These are phyloP conservation scores for Beris morrisii DNA, from an alignment of 2,888 invertebrate genomes.

Conservation along the genomic window DNA sequence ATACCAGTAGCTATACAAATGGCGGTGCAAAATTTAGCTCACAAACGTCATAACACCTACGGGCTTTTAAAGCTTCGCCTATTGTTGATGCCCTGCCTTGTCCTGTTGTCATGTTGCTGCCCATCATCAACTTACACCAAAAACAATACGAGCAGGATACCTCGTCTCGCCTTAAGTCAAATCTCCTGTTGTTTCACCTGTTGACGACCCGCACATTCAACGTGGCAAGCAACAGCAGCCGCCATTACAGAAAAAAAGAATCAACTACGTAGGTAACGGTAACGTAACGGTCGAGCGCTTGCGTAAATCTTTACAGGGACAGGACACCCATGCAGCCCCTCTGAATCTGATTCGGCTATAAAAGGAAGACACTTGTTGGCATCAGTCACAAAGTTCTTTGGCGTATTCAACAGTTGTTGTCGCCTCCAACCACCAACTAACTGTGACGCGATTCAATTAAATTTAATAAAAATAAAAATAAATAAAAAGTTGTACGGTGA, in stretches of 20 bases:
- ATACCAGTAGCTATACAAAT: too few relatives aligned
- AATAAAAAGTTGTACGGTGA: too few relatives aligned
- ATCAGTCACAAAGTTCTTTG: slow-evolving; percentile 27
- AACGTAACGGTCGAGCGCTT: slow-evolving; percentile 26
- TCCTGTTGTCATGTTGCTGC: too few relatives aligned
- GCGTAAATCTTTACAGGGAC: slow-evolving; percentile 10
- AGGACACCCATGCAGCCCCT: not conserved
- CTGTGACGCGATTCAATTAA: too few relatives aligned
- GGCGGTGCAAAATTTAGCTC: slow-evolving; percentile 2
- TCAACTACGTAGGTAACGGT: slow-evolving; percentile 8
- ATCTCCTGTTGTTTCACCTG: too few relatives aligned
- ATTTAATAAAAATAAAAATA: too few relatives aligned
- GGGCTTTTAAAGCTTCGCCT: slow-evolving; percentile 20
- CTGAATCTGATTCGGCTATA: slow-evolving; percentile 5
- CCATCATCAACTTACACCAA: too few relatives aligned
- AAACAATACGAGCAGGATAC: too few relatives aligned
- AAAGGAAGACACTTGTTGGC: slow-evolving; percentile 32
- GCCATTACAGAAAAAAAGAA: slow-evolving; percentile 8
- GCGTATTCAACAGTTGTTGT: slow-evolving; percentile 23
- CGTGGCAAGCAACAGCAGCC: too few relatives aligned
- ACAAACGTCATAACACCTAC: slow-evolving; percentile 22
- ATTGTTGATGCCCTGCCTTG: too few relatives aligned
- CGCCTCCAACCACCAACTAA: not conserved
- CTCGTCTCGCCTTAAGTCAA: too few relatives aligned
- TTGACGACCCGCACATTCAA: too few relatives aligned